Conservation (phyloP, 1,140 invertebrate genomes). For the Euglossa dilemma region DNA sequence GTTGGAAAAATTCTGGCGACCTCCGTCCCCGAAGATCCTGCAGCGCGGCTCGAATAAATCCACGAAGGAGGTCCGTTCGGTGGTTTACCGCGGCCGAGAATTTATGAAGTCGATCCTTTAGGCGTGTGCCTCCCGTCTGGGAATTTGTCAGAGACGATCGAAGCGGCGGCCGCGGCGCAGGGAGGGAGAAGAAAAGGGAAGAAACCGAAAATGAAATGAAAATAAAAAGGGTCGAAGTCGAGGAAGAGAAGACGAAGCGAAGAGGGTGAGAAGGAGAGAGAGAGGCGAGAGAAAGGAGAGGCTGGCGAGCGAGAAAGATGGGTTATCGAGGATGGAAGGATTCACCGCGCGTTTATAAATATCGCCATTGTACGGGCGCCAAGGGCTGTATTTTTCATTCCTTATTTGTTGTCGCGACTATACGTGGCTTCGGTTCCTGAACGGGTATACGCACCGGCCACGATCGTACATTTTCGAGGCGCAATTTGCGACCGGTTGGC, state of each 20-base stretch:
- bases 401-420: conserved; percentile 57
- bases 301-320: neutral
- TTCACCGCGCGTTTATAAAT: conserved; percentile 56
- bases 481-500: conserved; percentile 41
- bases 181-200: neutral
- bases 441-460: conserved; percentile 36
- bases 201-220: neutral
- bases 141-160: conserved; percentile 62
- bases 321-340: conserved; percentile 49
- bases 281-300: neutral
- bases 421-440: conserved; percentile 5
- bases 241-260: neutral
- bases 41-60: conserved; percentile 56
- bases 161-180: neutral
- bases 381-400: conserved; percentile 59
- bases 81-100: conserved; percentile 52
- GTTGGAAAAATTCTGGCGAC: conserved; percentile 24
- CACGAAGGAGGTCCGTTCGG: conserved; percentile 41
- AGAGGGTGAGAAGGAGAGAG: neutral
- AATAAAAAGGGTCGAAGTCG: too few species aligned
- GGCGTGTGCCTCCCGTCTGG: conserved; percentile 60
- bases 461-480: conserved; percentile 53
- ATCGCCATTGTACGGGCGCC: conserved; percentile 58
- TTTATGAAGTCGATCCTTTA: conserved; percentile 64
- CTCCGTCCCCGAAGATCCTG: conserved; percentile 15